A percentile compares a stretch with the other conserved stretches of the same genome.
phyloP scores from a whole-genome alignment of 2,113 vertebrate species.

The Labrus mixtus region DNA sequence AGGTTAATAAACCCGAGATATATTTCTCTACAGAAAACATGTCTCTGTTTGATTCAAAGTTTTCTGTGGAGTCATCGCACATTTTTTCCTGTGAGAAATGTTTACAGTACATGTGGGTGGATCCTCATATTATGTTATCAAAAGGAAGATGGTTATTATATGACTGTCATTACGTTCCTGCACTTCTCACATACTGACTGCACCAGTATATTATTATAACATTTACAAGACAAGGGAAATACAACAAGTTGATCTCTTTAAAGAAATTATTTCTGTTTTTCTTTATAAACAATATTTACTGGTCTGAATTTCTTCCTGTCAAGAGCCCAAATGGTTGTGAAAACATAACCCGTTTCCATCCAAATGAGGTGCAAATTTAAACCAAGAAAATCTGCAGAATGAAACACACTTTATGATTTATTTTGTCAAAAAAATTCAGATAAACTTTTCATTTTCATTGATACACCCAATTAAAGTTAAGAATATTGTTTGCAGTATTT shows the following conservation, averaged over 20 bases:
- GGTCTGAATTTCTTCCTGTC: too few relatives aligned
- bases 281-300: not conserved
- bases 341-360: too few relatives aligned
- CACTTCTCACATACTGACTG: not conserved
- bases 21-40: slow-evolving; percentile 80
- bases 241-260: too few relatives aligned
- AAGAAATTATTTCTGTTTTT: too few relatives aligned
- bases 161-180: not conserved
- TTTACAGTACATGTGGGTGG: slow-evolving; percentile 7
- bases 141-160: slow-evolving; percentile 7
- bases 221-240: not conserved
- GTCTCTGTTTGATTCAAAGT: not conserved
- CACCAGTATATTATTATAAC: not conserved
- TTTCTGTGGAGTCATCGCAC: not conserved
- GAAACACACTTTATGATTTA: too few relatives aligned
- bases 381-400: too few relatives aligned
- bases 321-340: too few relatives aligned
- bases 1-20: slow-evolving; percentile 78
- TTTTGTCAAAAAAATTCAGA: too few relatives aligned
- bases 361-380: too few relatives aligned
- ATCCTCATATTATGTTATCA: not conserved
- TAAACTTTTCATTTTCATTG: too few relatives aligned
- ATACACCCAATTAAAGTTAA: too few relatives aligned
- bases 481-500: too few relatives aligned
- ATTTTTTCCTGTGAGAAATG: not conserved